phyloP scores from a whole-genome alignment of 2,888 invertebrate genomes.

The Polydesmus complanatus region DNA sequence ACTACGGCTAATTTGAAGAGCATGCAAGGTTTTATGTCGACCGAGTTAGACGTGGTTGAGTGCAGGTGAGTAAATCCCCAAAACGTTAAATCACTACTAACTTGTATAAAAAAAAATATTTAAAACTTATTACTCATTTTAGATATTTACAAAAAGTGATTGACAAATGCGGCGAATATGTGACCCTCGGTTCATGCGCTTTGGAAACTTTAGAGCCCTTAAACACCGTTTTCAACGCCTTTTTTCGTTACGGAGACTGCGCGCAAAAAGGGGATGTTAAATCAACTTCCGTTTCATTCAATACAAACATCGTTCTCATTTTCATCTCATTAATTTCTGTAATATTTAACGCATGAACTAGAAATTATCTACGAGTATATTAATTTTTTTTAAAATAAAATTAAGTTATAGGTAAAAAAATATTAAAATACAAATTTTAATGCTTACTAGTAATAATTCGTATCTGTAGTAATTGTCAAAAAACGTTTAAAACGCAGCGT shows the following conservation, averaged over 20 bases:
- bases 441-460: no score
- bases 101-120: neutral
- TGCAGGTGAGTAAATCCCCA: constrained; percentile 2
- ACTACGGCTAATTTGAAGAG: neutral
- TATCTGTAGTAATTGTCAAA: no score
- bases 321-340: neutral
- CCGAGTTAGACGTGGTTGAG: neutral
- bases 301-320: neutral
- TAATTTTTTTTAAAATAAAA: no score
- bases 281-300: neutral
- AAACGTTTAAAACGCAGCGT: no score
- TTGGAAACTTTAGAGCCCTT: neutral
- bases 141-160: constrained; percentile 2
- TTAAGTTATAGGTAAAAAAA: no score
- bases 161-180: neutral
- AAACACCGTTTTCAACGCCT: neutral
- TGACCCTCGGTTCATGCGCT: neutral
- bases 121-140: neutral
- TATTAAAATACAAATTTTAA: no score
- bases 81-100: neutral
- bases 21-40: neutral
- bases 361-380: no score
- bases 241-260: constrained; percentile 1
- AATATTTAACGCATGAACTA: no score
- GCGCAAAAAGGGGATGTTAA: neutral